Evolutionary conservation across 92 coral and sea anemone genomes (phyloP), one percentile per base, ranked within the genome.

Genomic region (Palythoa caribaeorum): DNA sequence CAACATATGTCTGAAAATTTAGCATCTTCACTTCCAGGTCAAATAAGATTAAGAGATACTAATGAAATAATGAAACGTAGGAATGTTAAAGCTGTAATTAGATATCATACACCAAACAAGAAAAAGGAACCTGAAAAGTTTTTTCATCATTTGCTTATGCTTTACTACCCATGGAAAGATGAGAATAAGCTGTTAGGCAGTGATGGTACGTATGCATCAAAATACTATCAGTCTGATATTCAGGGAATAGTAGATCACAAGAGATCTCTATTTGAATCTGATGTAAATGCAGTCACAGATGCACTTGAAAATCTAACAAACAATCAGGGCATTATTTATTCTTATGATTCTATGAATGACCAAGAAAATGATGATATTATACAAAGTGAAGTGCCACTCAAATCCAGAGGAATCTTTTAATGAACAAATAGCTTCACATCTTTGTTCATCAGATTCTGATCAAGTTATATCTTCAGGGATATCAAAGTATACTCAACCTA

Each of bases 351-450:
- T 16, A 60, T 60, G 68, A 60, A 60, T 60, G 68, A 60, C 12
- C 68, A 60, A 60, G 68, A 60, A 60, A 60, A 60, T 60, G 68
- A 60, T 60, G 68, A 60, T 60, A 51, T 51, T 9, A 51, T 4
- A 51, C 55, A 4, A 4, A 51, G 55, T 51, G 4, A 51, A 9
- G 9, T 4, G 55, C 4, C 55, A 51, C 4, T 51, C 55, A 51
- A 51, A 60, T 60, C 3, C 68, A 7, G 19, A 60, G 15, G 68
- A 60, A 60, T 60, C 68, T 5, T 60, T 60, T 15, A 60, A 16
- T 60, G 19, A 77, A 77, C 57, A 28, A 78, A 13, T 78, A 50
- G 17, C 84, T 40, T 78, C 84, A 48, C 16, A 44, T 78, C 65
- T 50, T 0, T n/a, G 7, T 8, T 16, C 68, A 52, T 60, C 68